Base-by-base conservation (phyloP, 2,113 vertebrate genomes). In the Dolichotis patagonum region DNA sequence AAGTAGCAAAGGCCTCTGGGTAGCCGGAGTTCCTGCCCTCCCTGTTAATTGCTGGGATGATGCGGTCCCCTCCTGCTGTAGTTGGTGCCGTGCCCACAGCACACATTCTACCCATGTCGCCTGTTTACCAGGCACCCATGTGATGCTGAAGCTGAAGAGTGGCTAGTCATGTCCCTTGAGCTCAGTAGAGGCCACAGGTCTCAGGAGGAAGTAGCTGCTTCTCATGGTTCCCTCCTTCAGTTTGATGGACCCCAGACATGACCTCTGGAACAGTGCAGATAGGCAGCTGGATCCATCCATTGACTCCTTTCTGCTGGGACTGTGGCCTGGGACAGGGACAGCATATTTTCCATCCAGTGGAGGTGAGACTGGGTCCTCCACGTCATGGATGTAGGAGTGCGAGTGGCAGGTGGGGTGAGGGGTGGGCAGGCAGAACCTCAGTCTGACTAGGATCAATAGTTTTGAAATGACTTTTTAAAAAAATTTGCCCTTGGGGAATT, bases 1-100 rank as follows among this genome's bases (percentile, higher is more conserved):
- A 97, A 96, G 88, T 77, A 93, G 94, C 97, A 58, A 77, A 96
- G 92, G 96, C 90, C 95, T 97, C 96, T 93, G 96, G 95, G 92
- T 94, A 93, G 89, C 71, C 5, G 1, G 65, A n/a, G 41, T 85
- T 91, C 85, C 91, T 96, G 60, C 81, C 87, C 94, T 90, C 73
- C 92, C 71, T 92, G 92, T 77, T 97, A 65, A 96, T 95, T 89
- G 67, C 88, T 7, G 65, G 49, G 78, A 67, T 81, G 73, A 46
- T 60, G 32, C 20, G 13, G 60, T 49, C n/a, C 49, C 46, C 13
- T 80, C 62, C 69, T 35, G 4, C 35, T 83, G 9, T 24, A 14
- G 58, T 86, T 7, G 2, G 26, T 41, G 75, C 62, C 32, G 4
- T 17, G n/a, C 56, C 77, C 77, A 20, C 17, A 2, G 38, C 65